A percentile compares a stretch with the other conserved stretches of the same genome.
These are phyloP conservation scores for Drosophila mimetica DNA, from an alignment of 2,888 invertebrate genomes.

Conservation along the genomic window DNA sequence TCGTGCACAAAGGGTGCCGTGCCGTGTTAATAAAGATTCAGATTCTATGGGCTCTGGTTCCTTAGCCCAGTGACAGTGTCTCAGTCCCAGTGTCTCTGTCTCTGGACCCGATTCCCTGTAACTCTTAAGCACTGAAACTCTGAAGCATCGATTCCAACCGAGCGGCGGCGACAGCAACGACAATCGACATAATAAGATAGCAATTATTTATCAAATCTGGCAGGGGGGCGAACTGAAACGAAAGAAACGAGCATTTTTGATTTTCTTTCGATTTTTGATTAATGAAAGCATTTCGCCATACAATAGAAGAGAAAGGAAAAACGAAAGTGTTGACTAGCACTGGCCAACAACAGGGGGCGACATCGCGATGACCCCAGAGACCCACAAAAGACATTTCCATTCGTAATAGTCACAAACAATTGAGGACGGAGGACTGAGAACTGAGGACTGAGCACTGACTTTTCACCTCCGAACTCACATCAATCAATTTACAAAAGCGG, in stretches of 20 bases:
- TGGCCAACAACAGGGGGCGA: slow-evolving; percentile 31
- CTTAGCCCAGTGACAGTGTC: no score
- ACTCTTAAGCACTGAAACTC: neutral
- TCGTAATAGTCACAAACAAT: slow-evolving; percentile 56
- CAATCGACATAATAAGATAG: slow-evolving; percentile 77
- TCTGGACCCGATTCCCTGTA: neutral
- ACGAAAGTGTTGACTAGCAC: slow-evolving; percentile 72
- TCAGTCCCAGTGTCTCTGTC: no score
- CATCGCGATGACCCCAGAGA: slow-evolving; percentile 5
- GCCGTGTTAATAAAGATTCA: slow-evolving; percentile 60
- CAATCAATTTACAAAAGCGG: slow-evolving; percentile 18
- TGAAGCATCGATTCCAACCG: slow-evolving; percentile 14
- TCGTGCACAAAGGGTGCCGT: slow-evolving; percentile 71
- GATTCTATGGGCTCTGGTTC: neutral
- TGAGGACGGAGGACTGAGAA: neutral
- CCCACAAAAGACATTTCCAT: slow-evolving; percentile 55
- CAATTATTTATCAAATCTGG: slow-evolving; percentile 68
- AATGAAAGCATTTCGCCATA: slow-evolving; percentile 69
- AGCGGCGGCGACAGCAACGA: slow-evolving; percentile 73
- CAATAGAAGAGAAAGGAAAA: slow-evolving; percentile 64
- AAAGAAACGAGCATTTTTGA: slow-evolving; percentile 52
- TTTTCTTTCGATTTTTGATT: slow-evolving; percentile 56
- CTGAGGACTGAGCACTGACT: slow-evolving; percentile 18
- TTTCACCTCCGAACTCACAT: slow-evolving; percentile 22
- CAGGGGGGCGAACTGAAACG: neutral